Percentiles rank a stretch among this genome's conserved stretches.
These are phyloP conservation scores for Coenonympha glycerion DNA, from an alignment of 2,888 invertebrate species.

Conservation along the genomic window DNA sequence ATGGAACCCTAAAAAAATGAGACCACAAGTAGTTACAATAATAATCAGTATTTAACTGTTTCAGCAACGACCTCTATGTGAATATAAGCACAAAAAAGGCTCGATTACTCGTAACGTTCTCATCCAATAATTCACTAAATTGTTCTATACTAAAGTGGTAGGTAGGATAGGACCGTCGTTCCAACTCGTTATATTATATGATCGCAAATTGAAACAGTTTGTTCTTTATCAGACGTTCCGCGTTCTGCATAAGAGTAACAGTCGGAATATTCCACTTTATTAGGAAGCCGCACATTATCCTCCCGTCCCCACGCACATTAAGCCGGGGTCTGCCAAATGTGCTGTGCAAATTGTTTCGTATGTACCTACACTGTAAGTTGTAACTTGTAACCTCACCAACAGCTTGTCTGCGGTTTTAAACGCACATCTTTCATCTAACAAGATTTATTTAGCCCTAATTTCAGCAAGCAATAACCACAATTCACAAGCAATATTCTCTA, in stretches of 20 bases:
- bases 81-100: too few relatives aligned
- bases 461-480: too few relatives aligned
- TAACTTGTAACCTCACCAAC: not conserved
- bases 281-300: constrained; percentile 68
- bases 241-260: constrained; percentile 23
- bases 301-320: constrained; percentile 46
- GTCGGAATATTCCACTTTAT: constrained; percentile 46
- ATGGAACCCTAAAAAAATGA: too few relatives aligned
- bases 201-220: constrained; percentile 20
- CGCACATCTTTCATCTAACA: too few relatives aligned
- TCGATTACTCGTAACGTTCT: not conserved
- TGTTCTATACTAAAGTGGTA: not conserved
- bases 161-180: not conserved
- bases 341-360: constrained; percentile 9
- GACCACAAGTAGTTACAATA: too few relatives aligned
- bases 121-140: not conserved
- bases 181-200: not conserved
- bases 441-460: too few relatives aligned
- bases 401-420: not conserved
- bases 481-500: too few relatives aligned
- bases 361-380: too few relatives aligned
- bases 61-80: too few relatives aligned
- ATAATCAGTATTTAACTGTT: too few relatives aligned
- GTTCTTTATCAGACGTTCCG: constrained; percentile 19
- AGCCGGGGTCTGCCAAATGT: constrained; percentile 44